Evolutionary conservation across 2,113 vertebrate genomes (phyloP).

Genomic region (Pseudonaja textilis): DNA sequence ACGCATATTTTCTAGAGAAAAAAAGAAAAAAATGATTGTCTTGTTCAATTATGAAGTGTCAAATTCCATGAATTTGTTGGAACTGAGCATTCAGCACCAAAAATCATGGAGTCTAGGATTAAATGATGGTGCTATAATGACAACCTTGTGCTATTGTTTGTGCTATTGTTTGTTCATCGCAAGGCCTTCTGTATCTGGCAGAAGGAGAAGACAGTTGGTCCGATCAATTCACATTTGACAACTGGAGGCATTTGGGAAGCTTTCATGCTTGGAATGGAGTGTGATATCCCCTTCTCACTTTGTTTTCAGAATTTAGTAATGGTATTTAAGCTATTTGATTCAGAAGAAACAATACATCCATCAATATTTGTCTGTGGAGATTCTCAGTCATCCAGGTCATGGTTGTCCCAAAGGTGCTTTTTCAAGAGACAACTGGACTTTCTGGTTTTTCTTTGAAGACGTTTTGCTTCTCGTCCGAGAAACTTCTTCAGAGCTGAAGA

Average conservation of each 20-base stretch:
- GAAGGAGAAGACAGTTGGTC: background rate
- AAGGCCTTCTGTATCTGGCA: background rate
- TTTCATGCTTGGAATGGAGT: background rate
- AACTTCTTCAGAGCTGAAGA: too few species aligned
- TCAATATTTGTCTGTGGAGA: background rate
- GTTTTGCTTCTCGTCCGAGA: too few species aligned
- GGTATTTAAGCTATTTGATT: background rate
- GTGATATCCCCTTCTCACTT: background rate
- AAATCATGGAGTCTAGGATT: background rate
- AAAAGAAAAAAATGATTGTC: background rate
- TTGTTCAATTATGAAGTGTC: background rate
- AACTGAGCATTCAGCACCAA: background rate
- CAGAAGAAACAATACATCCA: background rate
- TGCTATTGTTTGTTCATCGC: background rate
- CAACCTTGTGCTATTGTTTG: background rate
- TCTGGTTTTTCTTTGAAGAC: too few species aligned
- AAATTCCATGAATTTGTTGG: background rate
- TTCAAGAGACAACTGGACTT: too few species aligned
- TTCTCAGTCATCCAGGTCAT: too few species aligned
- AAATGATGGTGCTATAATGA: background rate
- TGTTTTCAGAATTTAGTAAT: background rate
- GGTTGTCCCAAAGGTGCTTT: too few species aligned
- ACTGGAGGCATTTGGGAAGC: background rate
- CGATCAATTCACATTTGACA: background rate
- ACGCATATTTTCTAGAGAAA: background rate